phyloP scores from a whole-genome alignment of 2,113 vertebrate species.

The Oceanodroma tethys region DNA sequence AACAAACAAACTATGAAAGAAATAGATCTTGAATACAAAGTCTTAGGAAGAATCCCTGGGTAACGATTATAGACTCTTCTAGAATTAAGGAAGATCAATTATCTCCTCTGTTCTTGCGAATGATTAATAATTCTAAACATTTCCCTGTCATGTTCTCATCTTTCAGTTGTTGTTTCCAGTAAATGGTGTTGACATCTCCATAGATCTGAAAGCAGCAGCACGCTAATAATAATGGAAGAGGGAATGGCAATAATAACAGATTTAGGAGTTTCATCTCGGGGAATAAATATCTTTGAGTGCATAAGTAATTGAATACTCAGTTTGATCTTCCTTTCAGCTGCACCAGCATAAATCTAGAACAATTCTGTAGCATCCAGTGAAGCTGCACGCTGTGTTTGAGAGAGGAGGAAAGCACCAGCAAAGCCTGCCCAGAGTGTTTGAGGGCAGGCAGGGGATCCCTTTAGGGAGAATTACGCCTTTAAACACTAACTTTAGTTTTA shows the following conservation, averaged over 20 bases:
- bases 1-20: not conserved
- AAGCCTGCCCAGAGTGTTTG: not conserved
- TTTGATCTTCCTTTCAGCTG: conserved; percentile 23
- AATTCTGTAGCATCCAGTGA: not conserved
- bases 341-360: not conserved
- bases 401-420: not conserved
- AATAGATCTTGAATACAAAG: not conserved
- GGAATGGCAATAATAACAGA: conserved; percentile 1
- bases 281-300: conserved; percentile 20
- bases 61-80: not conserved
- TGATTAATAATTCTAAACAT: conserved; percentile 17
- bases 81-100: conserved; percentile 15
- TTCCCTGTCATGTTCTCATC: conserved; percentile 1
- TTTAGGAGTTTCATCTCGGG: not conserved
- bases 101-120: not conserved
- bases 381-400: not conserved
- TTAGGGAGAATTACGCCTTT: not conserved
- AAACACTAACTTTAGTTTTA: not conserved
- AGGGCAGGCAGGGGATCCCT: not conserved
- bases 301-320: not conserved
- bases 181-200: conserved; percentile 19
- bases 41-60: not conserved
- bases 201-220: conserved; percentile 14
- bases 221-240: not conserved
- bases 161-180: conserved; percentile 16